Evolutionary conservation across 2,113 vertebrate species (phyloP).

Genomic region (Bothrops jararaca): DNA sequence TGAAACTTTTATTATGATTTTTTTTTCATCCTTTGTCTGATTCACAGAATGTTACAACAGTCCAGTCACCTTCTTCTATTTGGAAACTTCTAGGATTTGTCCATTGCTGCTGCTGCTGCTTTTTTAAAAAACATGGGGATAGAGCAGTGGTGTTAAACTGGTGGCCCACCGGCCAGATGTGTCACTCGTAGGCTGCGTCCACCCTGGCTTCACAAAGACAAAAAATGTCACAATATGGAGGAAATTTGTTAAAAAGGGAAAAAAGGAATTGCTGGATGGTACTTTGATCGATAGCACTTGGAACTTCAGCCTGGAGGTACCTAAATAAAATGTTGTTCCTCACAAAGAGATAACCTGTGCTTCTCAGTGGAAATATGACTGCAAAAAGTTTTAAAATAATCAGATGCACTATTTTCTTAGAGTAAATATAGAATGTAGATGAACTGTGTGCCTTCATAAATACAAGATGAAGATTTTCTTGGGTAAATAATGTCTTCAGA

Average conservation of each 20-base stretch:
- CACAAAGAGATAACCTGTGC: not conserved
- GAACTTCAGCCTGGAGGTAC: not conserved
- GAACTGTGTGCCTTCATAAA: not conserved
- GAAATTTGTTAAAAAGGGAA: not conserved
- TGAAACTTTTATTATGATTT: not conserved
- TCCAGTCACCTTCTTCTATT: not conserved
- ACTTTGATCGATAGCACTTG: not conserved
- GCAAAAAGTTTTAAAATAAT: not conserved
- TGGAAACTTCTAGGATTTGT: not conserved
- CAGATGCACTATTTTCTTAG: not conserved
- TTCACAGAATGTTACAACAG: not conserved
- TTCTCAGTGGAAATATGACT: not conserved
- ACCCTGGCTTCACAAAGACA: too few relatives aligned
- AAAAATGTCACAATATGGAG: not conserved
- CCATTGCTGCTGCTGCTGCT: not conserved
- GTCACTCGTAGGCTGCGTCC: too few relatives aligned
- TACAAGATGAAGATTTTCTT: not conserved
- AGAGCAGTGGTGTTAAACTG: too few relatives aligned
- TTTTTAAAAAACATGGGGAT: not conserved
- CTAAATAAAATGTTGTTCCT: not conserved
- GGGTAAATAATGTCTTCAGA: not conserved
- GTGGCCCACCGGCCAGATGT: too few relatives aligned
- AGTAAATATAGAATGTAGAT: not conserved
- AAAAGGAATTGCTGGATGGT: not conserved
- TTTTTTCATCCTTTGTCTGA: not conserved